These are phyloP conservation scores for Parazoanthus swiftii DNA, from an alignment of 92 coral and sea anemone species.

Conservation along the genomic window DNA sequence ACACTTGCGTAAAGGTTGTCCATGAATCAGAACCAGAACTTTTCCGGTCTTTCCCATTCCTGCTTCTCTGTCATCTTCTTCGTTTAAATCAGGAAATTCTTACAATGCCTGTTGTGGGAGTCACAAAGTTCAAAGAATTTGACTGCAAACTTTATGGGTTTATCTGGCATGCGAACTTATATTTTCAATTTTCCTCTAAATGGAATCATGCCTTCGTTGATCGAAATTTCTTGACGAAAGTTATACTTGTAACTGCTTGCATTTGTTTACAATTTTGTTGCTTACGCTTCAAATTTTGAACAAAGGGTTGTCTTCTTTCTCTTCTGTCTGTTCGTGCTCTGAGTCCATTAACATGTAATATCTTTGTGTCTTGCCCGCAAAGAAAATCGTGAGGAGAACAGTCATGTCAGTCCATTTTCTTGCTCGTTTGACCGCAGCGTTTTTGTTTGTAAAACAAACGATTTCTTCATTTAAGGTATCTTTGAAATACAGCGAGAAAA, in stretches of 20 bases:
- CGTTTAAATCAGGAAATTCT: constrained; percentile 24
- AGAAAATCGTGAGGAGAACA: constrained; percentile 42
- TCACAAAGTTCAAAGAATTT: constrained; percentile 60
- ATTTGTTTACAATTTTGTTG: constrained; percentile 23
- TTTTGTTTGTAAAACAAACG: constrained; percentile 45
- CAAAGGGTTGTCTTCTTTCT: constrained; percentile 30
- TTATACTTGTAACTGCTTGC: constrained; percentile 33
- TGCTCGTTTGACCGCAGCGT: constrained; percentile 43
- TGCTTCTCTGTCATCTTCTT: constrained; percentile 33
- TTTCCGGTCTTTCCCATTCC: constrained; percentile 48
- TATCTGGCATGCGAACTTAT: constrained; percentile 48
- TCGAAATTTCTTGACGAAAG: constrained; percentile 44
- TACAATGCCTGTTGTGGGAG: constrained; percentile 50
- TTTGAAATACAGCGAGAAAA: constrained; percentile 37
- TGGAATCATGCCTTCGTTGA: constrained; percentile 54
- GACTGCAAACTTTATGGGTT: constrained; percentile 61
- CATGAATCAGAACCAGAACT: constrained; percentile 39
- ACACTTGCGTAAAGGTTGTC: constrained; percentile 37
- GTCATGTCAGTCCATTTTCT: constrained; percentile 43
- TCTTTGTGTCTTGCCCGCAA: constrained; percentile 26
- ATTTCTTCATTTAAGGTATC: constrained; percentile 34
- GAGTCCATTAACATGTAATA: constrained; percentile 47
- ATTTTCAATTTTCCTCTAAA: constrained; percentile 44
- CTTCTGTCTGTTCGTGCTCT: constrained; percentile 38
- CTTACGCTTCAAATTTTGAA: constrained; percentile 48